Percentiles rank a stretch among this genome's conserved stretches.
Conservation (phyloP, 2,888 invertebrate species). For the Dilophus febrilis region DNA sequence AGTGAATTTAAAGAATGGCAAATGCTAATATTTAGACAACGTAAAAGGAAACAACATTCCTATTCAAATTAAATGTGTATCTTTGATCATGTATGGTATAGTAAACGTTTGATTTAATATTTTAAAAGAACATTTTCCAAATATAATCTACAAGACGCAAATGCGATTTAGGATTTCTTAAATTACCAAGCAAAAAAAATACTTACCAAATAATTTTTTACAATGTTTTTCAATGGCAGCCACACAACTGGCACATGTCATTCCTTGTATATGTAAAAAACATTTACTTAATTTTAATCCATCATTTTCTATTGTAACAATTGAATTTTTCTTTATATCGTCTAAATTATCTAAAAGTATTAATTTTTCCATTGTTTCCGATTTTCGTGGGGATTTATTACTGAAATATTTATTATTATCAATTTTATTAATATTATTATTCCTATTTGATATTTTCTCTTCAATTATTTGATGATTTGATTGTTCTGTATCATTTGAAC, state of each 20-base stretch:
- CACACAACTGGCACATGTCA: constrained; percentile 95
- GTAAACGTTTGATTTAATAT: too few relatives aligned
- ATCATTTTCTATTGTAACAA: constrained; percentile 13
- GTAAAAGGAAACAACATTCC: too few relatives aligned
- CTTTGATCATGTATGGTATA: too few relatives aligned
- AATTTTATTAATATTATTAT: not conserved
- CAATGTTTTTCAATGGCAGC: constrained; percentile 89
- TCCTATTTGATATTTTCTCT: too few relatives aligned
- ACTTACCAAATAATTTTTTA: constrained; percentile 52
- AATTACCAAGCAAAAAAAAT: too few relatives aligned
- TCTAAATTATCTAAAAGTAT: constrained; percentile 10
- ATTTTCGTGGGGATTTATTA: constrained; percentile 3
- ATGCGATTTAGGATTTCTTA: too few relatives aligned
- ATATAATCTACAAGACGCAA: too few relatives aligned
- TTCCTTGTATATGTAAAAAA: constrained; percentile 64
- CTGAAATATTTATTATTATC: constrained; percentile 1
- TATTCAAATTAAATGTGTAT: too few relatives aligned
- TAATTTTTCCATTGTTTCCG: constrained; percentile 12
- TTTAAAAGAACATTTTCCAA: too few relatives aligned
- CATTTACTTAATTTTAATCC: constrained; percentile 39
- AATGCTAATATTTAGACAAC: too few relatives aligned
- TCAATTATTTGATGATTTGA: constrained; percentile 2
- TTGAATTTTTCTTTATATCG: constrained; percentile 5
- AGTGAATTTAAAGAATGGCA: too few relatives aligned
- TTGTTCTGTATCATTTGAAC: too few relatives aligned